These are phyloP conservation scores for Pontoporia blainvillei DNA, from an alignment of 2,113 vertebrate genomes.

Conservation along the genomic window DNA sequence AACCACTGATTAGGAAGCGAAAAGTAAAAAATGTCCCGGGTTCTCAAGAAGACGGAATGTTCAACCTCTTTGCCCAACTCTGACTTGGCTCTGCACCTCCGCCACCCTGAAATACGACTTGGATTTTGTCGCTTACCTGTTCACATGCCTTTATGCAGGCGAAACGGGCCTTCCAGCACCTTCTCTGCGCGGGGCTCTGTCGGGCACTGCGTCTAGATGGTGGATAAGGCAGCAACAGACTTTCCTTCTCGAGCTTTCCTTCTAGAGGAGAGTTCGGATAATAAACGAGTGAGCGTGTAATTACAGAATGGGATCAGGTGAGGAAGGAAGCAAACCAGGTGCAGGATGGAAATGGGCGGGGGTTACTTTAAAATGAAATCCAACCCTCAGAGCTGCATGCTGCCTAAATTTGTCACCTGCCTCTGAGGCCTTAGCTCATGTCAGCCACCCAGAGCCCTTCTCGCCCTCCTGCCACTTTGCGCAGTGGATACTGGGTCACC, in stretches of 20 bases:
- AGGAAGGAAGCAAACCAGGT: neutral
- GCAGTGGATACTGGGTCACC: neutral
- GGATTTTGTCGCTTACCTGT: neutral
- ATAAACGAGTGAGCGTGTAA: neutral
- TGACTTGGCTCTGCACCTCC: neutral
- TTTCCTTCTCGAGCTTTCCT: neutral
- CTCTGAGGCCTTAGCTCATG: neutral
- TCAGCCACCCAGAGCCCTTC: neutral
- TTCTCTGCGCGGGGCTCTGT: neutral
- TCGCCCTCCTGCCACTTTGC: neutral
- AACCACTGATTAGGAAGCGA: conserved; percentile 10
- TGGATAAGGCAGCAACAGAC: accelerated
- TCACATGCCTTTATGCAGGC: neutral
- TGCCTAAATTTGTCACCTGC: neutral
- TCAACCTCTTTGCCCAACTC: neutral
- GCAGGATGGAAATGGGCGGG: neutral
- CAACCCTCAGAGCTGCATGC: neutral
- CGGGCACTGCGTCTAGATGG: neutral
- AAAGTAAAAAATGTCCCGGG: neutral
- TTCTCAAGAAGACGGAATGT: neutral
- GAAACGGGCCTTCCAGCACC: neutral
- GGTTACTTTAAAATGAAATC: neutral
- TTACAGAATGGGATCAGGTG: neutral
- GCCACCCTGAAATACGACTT: neutral
- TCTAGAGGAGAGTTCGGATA: neutral